Evolutionary conservation across 2,888 invertebrate genomes (phyloP), one percentile per base, ranked within the genome.

Genomic region (Polietes domitor): DNA sequence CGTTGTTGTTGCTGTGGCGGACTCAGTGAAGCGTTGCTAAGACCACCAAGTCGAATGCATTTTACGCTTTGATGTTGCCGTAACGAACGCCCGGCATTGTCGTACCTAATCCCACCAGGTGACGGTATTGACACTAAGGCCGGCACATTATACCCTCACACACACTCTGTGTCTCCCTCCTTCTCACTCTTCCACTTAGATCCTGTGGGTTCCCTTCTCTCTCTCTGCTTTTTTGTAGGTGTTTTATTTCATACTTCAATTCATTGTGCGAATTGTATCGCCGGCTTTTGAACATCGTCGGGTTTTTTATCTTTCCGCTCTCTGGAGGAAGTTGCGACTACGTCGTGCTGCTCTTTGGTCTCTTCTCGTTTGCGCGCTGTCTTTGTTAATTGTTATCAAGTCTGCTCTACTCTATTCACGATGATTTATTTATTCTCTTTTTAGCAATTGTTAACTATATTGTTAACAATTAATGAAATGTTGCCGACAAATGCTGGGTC

Each of bases 1-100:
- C 9, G 83, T 80, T 83, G 58, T 28, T 61, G 61, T 61, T 65
- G 71, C 28, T 47, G 73, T 32, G 77, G 77, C 85, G 58, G 72
- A 87, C 83, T 87, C 87, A 87, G 86, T 78, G 85, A 82, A 88
- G 86, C 87, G 86, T 87, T 85, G 78, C 88, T 86, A 88, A 89
- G 91, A 91, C 91, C 91, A 91, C 91, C 91, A 90, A 90, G 90
- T 86, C 87, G 88, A 90, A 91, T 90, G 88, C 86, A 90, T 91
- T 90, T 90, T 89, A 88, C 87, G 88, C 91, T 91, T 91, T 91
- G 91, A 91, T 91, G 89, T 88, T 88, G 90, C 91, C 91, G 91
- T 91, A 88, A 89, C 91, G 88, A 90, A 87, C 86, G 86, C 82
- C 85, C 24, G 80, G 81, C 82, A 86, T 89, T 90, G 89, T 90